Conservation (phyloP, 2,113 vertebrate species). For the Microtus oregoni region DNA sequence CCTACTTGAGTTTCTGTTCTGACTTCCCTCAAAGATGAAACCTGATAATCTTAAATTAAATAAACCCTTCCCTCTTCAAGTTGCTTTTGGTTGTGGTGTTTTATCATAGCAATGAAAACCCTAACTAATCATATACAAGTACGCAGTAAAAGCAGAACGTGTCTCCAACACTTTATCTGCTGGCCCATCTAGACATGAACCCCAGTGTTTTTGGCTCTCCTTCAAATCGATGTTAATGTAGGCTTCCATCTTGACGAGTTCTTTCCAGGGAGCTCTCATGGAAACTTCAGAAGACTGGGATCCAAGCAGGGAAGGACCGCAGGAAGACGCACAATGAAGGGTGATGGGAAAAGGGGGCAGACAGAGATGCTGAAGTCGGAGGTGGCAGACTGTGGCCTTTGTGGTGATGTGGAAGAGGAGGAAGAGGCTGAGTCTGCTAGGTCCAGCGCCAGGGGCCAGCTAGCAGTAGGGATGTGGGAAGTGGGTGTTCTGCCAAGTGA, state of each 20-base stretch:
- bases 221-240: background rate
- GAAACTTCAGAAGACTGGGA: background rate
- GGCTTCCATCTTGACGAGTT: background rate
- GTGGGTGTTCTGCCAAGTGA: background rate
- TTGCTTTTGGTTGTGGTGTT: background rate
- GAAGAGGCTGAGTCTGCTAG: background rate
- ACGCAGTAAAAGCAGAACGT: background rate
- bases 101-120: background rate
- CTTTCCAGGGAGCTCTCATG: background rate
- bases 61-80: background rate
- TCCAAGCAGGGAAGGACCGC: background rate
- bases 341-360: background rate
- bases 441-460: background rate
- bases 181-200: background rate
- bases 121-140: background rate
- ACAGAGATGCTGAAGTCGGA: background rate
- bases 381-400: background rate
- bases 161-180: background rate
- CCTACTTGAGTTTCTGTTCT: background rate
- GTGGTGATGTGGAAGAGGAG: background rate
- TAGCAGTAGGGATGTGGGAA: rapidly evolving
- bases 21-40: background rate
- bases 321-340: background rate
- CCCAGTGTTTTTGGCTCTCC: background rate
- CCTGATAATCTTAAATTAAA: background rate